Base-by-base conservation (phyloP, 2,888 invertebrate genomes). In the Metallyticus violacea region DNA sequence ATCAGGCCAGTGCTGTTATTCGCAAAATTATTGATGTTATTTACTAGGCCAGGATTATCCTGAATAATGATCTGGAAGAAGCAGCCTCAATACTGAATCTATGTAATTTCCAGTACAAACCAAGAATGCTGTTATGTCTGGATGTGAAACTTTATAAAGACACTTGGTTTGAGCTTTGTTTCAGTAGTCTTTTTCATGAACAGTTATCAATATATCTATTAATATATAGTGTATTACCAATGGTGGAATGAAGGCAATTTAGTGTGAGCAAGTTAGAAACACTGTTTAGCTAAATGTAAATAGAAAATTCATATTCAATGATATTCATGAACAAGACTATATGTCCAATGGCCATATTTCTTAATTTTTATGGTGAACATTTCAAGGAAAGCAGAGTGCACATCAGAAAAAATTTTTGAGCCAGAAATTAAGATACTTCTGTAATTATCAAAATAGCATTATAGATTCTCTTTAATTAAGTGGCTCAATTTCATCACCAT, bases 11-110 rank as follows among this genome's bases (percentile, higher is more conserved):
- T 82, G 82, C 26, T 82, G 40, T 40, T 40, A 9, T 3, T 40
- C 15, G 40, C 40, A 62, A 62, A 62, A 62, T 62, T 62, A 62
- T 62, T 62, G 40, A 62, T 62, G 83, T 77, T n/a, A 77, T 77
- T 77, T 83, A 83, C 83, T 83, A 77, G 83, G 83, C 83, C 83
- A 83, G 83, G 83, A 62, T 82, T 40, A 62, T n/a, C n/a, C n/a
- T n/a, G n/a, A n/a, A n/a, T n/a, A n/a, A n/a, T n/a, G n/a, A n/a
- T 62, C 40, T 62, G 40, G 40, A 62, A 62, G 40, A 62, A 62
- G 40, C 40, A 62, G 40, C 40, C 40, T 62, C 4, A 62, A 15
- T 15, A 30, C 30, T 30, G 30, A 30, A 30, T 30, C 30, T 30
- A 30, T 30, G 40, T 40, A 40, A 40, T 9, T n/a, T 40, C 40